A percentile compares a stretch with the other conserved stretches of the same genome.
Evolutionary conservation across 2,797 vertebrate species (phyloP).

Genomic region (Moxostoma hubbsi): DNA sequence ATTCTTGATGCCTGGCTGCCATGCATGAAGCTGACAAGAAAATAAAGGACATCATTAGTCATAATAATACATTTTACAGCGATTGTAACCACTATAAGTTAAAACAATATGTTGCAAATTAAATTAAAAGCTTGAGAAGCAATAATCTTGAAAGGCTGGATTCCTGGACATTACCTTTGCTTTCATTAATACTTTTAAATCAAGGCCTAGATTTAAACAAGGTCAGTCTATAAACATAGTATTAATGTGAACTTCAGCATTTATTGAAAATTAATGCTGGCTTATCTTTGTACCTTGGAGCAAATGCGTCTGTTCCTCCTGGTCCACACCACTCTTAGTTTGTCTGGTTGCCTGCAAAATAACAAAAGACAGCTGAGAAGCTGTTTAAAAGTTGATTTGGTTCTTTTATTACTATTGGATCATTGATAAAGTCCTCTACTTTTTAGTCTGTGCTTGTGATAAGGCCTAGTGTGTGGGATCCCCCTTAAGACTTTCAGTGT

Average conservation of each 20-base stretch:
- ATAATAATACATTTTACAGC: constrained; percentile 1
- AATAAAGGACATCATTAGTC: constrained; percentile 14
- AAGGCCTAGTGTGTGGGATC: not conserved
- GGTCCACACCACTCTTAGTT: constrained; percentile 91
- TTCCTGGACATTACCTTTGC: not conserved
- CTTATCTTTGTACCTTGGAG: constrained; percentile 82
- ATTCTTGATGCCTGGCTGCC: constrained; percentile 93
- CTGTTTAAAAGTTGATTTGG: constrained; percentile 2
- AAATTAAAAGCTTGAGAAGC: not conserved
- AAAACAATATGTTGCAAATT: not conserved
- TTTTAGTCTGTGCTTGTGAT: not conserved
- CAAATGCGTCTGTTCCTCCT: constrained; percentile 89
- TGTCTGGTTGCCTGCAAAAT: constrained; percentile 88
- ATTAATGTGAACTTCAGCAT: not conserved
- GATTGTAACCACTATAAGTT: not conserved
- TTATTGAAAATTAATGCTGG: not conserved
- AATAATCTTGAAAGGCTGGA: not conserved
- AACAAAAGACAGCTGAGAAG: constrained; percentile 7
- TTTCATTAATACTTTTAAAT: not conserved
- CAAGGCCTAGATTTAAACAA: not conserved
- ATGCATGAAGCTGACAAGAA: constrained; percentile 84
- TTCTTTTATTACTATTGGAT: constrained; percentile 12
- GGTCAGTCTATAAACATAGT: not conserved
- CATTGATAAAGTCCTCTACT: not conserved
- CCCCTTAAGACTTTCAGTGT: too few species aligned